Evolutionary conservation across 2,888 invertebrate genomes (phyloP).

Genomic region (Entomobrya multifasciata): DNA sequence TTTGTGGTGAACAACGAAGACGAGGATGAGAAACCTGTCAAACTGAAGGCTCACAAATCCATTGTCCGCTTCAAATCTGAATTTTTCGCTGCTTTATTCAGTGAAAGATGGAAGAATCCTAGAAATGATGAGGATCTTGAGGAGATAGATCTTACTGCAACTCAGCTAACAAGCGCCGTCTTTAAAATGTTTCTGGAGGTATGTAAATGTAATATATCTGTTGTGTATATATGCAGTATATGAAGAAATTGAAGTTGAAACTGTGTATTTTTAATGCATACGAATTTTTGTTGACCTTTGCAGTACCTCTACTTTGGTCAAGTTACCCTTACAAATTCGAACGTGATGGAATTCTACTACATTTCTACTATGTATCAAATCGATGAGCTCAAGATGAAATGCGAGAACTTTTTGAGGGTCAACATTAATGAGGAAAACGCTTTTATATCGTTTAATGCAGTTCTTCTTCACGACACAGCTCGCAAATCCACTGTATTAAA

Average conservation of each 20-base stretch:
- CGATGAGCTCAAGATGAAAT: neutral
- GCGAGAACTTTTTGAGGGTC: neutral
- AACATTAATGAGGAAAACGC: constrained; percentile 10
- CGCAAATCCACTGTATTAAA: neutral
- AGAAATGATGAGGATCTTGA: no score
- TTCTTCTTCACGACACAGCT: neutral
- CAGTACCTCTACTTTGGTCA: neutral
- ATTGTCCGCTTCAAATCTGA: no score
- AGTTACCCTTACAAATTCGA: neutral
- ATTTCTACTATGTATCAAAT: neutral
- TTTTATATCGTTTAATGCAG: neutral
- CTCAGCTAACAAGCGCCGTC: neutral
- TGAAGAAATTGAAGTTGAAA: no score
- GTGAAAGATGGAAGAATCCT: no score
- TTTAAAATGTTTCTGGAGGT: constrained; percentile 37
- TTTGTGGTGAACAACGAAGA: constrained; percentile 25
- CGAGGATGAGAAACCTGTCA: neutral
- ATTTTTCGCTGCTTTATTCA: neutral
- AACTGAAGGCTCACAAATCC: no score
- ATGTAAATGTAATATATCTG: no score
- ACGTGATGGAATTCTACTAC: constrained; percentile 23
- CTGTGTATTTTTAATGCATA: neutral
- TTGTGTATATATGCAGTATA: no score
- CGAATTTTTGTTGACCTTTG: neutral
- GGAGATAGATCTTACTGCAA: neutral